phyloP scores from a whole-genome alignment of 1,140 invertebrate genomes.

The Gryon sp. region DNA sequence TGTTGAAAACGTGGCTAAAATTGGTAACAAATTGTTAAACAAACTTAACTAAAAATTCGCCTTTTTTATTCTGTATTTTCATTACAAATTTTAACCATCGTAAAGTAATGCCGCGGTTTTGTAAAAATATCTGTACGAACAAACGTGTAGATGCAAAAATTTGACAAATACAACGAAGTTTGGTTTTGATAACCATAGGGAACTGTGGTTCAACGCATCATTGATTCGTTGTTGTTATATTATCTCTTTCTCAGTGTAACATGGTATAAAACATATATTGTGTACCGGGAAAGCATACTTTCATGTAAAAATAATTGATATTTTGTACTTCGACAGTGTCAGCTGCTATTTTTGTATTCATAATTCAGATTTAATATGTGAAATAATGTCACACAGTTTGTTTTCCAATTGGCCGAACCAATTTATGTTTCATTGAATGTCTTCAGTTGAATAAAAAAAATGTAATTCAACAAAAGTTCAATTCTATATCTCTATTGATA shows the following conservation, averaged over 20 bases:
- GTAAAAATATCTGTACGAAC: slow-evolving; percentile 28
- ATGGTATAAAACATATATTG: slow-evolving; percentile 57
- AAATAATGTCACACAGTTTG: too few relatives aligned
- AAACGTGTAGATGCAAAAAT: slow-evolving; percentile 32
- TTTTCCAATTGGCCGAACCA: not conserved
- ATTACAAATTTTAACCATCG: slow-evolving; percentile 14
- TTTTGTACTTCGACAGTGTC: slow-evolving; percentile 6
- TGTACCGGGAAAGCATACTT: slow-evolving; percentile 25
- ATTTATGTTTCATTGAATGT: too few relatives aligned
- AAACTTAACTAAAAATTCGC: not conserved
- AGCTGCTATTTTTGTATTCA: slow-evolving; percentile 3
- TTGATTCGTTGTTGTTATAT: slow-evolving; percentile 55
- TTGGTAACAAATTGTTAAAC: slow-evolving; percentile 14
- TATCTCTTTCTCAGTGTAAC: slow-evolving; percentile 48
- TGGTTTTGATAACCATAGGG: slow-evolving; percentile 39
- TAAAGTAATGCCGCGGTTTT: slow-evolving; percentile 3
- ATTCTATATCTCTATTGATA: too few relatives aligned
- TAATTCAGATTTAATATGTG: too few relatives aligned
- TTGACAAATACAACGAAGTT: slow-evolving; percentile 41
- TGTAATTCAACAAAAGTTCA: too few relatives aligned
- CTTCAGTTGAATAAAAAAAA: too few relatives aligned
- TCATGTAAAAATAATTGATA: slow-evolving; percentile 42
- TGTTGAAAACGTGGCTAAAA: not conserved
- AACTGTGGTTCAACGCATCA: slow-evolving; percentile 38
- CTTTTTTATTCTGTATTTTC: slow-evolving; percentile 3